Evolutionary conservation across 2,888 invertebrate genomes (phyloP).

Genomic region (Trissonchulus sp.): DNA sequence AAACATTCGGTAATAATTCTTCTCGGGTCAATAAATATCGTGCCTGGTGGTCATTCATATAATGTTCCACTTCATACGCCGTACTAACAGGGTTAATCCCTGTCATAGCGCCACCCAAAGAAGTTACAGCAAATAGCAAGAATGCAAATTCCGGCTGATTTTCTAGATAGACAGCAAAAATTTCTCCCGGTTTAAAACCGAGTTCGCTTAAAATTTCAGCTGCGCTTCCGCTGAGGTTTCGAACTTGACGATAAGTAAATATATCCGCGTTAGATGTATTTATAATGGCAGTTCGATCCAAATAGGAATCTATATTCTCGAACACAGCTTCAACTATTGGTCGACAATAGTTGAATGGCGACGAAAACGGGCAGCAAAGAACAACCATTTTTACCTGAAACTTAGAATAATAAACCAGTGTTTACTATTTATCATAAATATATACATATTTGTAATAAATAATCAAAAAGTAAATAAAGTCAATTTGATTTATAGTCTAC

Average conservation of each 20-base stretch:
- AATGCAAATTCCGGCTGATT: not conserved
- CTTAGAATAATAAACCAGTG: too few species aligned
- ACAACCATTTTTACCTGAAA: too few species aligned
- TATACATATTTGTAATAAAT: too few species aligned
- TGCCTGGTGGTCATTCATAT: not conserved
- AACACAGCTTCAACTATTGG: not conserved
- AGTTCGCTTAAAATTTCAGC: not conserved
- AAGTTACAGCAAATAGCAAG: not conserved
- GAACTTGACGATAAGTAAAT: not conserved
- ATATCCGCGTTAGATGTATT: not conserved
- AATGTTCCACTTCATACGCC: not conserved
- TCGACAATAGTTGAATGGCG: not conserved
- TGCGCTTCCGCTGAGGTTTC: not conserved
- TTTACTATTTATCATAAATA: too few species aligned
- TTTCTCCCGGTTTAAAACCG: not conserved
- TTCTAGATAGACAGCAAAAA: not conserved
- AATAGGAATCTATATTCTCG: not conserved
- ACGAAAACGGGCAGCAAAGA: not conserved
- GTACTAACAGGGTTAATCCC: not conserved
- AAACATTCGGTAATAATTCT: not conserved
- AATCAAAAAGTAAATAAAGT: too few species aligned
- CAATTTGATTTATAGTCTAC: too few species aligned
- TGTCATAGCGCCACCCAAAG: not conserved
- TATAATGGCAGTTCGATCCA: not conserved
- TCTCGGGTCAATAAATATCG: not conserved